These are phyloP conservation scores for Lepus timidus DNA, from an alignment of 2,113 vertebrate species.

Conservation along the genomic window DNA sequence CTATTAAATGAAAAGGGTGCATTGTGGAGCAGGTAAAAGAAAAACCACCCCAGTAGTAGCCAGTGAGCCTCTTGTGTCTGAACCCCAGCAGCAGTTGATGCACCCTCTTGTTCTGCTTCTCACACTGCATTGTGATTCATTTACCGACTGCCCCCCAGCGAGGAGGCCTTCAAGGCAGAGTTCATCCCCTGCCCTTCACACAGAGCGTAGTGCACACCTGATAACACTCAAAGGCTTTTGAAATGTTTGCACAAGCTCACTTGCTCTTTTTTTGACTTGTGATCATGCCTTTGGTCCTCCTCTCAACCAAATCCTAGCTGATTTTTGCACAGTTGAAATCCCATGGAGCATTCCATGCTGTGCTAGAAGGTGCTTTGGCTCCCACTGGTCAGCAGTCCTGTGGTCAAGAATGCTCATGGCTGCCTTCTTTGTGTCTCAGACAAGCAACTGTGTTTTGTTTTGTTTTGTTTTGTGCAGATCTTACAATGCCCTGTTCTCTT, in stretches of 20 bases:
- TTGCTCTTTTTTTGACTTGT: slow-evolving; percentile 1
- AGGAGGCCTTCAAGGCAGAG: background rate
- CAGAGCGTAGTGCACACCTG: background rate
- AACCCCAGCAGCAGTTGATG: background rate
- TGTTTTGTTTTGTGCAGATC: slow-evolving; percentile 7
- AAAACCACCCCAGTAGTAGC: background rate
- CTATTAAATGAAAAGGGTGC: background rate
- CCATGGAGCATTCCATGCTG: background rate
- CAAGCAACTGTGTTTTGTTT: background rate
- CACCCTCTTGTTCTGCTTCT: background rate
- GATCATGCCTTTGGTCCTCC: background rate
- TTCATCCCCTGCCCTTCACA: background rate
- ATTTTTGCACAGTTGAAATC: slow-evolving; percentile 46
- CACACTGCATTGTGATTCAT: background rate
- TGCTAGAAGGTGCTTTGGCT: background rate
- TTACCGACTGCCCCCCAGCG: background rate
- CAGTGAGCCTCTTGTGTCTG: background rate
- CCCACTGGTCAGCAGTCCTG: background rate
- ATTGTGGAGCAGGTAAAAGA: background rate
- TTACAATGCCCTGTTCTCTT: background rate
- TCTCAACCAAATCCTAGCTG: background rate
- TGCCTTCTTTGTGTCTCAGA: background rate
- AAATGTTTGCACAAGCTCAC: background rate
- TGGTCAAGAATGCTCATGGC: background rate
- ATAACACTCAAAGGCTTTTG: background rate